Evolutionary conservation across 2,113 vertebrate species (phyloP).

Genomic region (Lagopus leucura): DNA sequence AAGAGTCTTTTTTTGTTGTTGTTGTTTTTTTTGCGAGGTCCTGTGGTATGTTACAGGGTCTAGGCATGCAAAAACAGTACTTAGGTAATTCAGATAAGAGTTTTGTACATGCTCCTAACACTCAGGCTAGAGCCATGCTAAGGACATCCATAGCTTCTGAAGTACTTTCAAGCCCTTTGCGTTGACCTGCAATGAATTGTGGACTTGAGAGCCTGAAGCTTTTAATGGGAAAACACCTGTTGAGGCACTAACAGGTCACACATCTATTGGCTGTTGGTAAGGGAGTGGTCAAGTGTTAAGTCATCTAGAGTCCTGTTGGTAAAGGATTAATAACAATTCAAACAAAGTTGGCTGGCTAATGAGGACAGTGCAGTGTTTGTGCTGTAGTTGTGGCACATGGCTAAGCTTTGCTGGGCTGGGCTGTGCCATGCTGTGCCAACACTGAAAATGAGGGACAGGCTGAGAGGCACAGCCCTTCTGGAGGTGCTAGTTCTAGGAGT

Average conservation of each 20-base stretch:
- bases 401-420: background rate
- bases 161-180: background rate
- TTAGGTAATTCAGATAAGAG: background rate
- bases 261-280: background rate
- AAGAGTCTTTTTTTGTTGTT: background rate
- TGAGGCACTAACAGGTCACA: background rate
- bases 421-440: background rate
- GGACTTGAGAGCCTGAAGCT: background rate
- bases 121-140: background rate
- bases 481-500: background rate
- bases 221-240: background rate
- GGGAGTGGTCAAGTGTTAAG: background rate
- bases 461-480: background rate
- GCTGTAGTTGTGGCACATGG: background rate
- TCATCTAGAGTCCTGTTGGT: rapidly evolving
- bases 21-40: background rate
- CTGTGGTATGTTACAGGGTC: background rate
- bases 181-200: background rate
- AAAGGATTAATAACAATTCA: background rate
- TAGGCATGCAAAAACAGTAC: background rate
- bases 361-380: background rate
- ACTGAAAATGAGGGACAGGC: background rate
- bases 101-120: background rate
- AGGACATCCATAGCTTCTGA: background rate
- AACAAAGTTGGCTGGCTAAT: background rate